Evolutionary conservation across 2,888 invertebrate species (phyloP).

Genomic region (Troides oblongomaculatus): DNA sequence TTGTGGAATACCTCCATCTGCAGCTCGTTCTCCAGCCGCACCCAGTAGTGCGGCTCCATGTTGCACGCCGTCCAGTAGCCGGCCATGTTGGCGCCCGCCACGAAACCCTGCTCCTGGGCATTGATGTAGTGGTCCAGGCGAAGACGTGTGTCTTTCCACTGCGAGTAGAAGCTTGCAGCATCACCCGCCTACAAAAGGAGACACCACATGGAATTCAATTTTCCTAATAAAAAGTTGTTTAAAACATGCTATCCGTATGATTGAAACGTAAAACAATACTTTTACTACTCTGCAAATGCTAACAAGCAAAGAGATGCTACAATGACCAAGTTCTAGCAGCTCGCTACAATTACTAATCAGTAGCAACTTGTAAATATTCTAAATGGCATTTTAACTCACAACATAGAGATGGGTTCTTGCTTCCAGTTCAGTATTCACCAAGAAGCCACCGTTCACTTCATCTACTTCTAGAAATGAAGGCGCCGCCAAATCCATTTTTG

Average conservation of each 20-base stretch:
- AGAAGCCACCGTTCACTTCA: conserved; percentile 56
- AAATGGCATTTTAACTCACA: conserved; percentile 43
- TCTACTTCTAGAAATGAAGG: conserved; percentile 60
- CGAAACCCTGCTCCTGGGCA: conserved; percentile 59
- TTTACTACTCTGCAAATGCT: no score
- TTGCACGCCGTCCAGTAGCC: conserved; percentile 66
- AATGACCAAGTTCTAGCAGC: no score
- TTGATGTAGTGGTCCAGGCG: conserved; percentile 55
- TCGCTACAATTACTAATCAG: no score
- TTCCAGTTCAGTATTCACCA: conserved; percentile 65
- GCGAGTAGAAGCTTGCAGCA: conserved; percentile 64
- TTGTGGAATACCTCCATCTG: conserved; percentile 48
- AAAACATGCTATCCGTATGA: no score
- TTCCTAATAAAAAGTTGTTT: no score
- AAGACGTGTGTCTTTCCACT: conserved; percentile 60
- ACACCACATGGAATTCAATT: no score
- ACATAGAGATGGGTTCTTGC: conserved; percentile 67
- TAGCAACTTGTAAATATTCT: no score
- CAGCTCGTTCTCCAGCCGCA: conserved; percentile 47
- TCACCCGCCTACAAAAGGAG: conserved; percentile 58
- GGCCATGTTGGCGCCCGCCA: conserved; percentile 71
- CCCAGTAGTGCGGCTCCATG: conserved; percentile 58
- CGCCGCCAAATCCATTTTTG: conserved; percentile 56
- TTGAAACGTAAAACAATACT: no score
- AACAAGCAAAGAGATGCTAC: no score